Conservation (phyloP, 2,797 vertebrate species). For the Tympanoctomys barrerae region DNA sequence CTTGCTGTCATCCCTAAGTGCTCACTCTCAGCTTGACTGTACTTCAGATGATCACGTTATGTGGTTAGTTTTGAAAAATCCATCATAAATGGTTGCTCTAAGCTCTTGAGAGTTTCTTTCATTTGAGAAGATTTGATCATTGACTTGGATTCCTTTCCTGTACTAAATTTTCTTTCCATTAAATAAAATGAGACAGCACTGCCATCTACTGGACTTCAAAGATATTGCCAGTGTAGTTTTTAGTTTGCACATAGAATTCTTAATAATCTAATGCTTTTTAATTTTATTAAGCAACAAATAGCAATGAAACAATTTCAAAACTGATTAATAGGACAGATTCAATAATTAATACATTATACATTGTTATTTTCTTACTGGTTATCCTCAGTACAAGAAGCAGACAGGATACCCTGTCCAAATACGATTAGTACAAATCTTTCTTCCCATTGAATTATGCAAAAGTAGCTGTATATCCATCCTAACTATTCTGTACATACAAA, state of each 20-base stretch:
- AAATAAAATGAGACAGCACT: constrained; percentile 53
- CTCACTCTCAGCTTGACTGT: background rate
- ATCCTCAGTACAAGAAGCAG: too few species aligned
- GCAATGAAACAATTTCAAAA: too few species aligned
- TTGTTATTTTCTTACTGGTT: too few species aligned
- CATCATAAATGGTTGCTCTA: constrained; percentile 51
- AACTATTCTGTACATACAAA: too few species aligned
- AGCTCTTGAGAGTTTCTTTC: constrained; percentile 14
- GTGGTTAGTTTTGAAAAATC: constrained; percentile 17
- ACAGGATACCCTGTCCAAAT: too few species aligned
- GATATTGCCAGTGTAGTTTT: constrained; percentile 47
- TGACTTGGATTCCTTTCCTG: background rate
- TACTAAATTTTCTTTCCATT: background rate
- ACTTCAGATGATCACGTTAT: background rate
- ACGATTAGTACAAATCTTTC: too few species aligned
- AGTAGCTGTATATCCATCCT: too few species aligned
- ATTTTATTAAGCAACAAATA: too few species aligned
- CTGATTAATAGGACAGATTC: too few species aligned
- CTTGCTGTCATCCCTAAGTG: background rate
- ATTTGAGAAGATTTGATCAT: constrained; percentile 21
- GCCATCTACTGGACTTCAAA: constrained; percentile 78
- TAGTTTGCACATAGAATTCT: background rate
- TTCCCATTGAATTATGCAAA: too few species aligned
- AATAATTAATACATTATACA: too few species aligned
- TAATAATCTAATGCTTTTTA: background rate